Evolutionary conservation across 2,113 vertebrate genomes (phyloP).

Genomic region (Channa maculata): DNA sequence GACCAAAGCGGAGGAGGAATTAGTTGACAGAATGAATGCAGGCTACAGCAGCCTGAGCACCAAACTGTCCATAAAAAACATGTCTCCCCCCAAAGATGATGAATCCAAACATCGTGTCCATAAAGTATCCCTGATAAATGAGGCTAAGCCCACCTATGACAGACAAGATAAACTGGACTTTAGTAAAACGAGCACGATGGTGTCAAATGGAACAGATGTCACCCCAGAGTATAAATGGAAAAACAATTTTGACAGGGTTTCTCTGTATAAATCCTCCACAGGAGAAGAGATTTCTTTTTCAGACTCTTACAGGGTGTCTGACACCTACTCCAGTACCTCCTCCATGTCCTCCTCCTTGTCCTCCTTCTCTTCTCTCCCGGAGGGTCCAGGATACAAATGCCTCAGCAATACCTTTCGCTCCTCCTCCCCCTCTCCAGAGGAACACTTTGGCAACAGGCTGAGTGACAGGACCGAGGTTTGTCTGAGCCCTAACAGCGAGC

Average conservation of each 20-base stretch:
- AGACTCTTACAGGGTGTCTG: constrained; percentile 20
- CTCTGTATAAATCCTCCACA: constrained; percentile 4
- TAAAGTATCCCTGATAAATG: constrained; percentile 83
- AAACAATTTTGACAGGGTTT: constrained; percentile 40
- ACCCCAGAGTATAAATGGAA: constrained; percentile 42
- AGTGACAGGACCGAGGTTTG: constrained; percentile 51
- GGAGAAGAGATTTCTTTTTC: background rate
- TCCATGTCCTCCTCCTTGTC: constrained; percentile 18
- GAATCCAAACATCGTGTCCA: constrained; percentile 76
- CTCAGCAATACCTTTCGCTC: background rate
- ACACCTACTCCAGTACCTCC: constrained; percentile 16
- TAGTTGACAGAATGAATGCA: constrained; percentile 65
- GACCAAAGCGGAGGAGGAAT: constrained; percentile 16
- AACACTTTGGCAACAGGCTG: constrained; percentile 42
- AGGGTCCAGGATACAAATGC: constrained; percentile 27
- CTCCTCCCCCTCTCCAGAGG: constrained; percentile 29
- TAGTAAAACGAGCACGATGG: background rate
- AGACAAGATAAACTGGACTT: constrained; percentile 14
- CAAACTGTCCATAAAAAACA: constrained; percentile 73
- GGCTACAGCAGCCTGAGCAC: constrained; percentile 71
- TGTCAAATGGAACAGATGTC: background rate
- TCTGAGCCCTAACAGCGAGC: constrained; percentile 48
- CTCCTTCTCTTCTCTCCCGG: constrained; percentile 7
- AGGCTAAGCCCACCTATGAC: background rate
- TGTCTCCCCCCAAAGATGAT: background rate